Conservation (phyloP, 2,797 vertebrate genomes). For the Rhinella marina region DNA sequence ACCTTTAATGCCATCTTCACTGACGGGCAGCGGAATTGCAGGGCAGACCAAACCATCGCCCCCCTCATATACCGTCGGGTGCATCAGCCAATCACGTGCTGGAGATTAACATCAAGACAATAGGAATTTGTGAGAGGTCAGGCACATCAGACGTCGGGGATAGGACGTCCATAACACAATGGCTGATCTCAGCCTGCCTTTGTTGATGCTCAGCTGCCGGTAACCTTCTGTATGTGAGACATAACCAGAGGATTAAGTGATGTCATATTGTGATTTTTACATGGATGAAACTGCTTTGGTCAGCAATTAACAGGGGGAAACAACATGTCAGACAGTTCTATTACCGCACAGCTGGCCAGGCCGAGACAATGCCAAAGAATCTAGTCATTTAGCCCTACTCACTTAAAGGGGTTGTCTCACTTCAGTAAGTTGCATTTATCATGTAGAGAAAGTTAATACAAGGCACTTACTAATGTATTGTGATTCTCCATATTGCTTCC, state of each 20-base stretch:
- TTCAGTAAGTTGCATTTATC: too few species aligned
- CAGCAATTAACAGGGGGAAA: conserved; percentile 5
- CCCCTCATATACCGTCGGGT: conserved; percentile 47
- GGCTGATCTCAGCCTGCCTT: neutral
- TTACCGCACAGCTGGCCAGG: neutral
- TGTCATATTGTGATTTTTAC: conserved; percentile 11
- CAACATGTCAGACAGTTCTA: neutral
- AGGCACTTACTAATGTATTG: too few species aligned
- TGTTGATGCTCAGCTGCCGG: conserved; percentile 15
- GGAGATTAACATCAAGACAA: conserved; percentile 37
- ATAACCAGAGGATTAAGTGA: conserved; percentile 42
- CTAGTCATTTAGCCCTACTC: neutral
- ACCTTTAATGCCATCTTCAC: conserved; percentile 50
- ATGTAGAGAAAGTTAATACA: too few species aligned
- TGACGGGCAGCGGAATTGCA: conserved; percentile 7
- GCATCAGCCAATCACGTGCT: conserved; percentile 8
- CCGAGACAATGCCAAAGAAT: too few species aligned
- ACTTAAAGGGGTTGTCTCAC: neutral
- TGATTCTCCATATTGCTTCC: too few species aligned
- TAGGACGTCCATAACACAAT: conserved; percentile 8
- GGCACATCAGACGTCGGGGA: neutral
- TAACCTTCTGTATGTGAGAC: conserved; percentile 28
- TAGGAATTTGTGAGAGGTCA: neutral
- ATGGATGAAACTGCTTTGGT: neutral
- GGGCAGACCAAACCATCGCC: neutral